These are phyloP conservation scores for Agrypnia vestita DNA, from an alignment of 1,140 invertebrate species.

Conservation along the genomic window DNA sequence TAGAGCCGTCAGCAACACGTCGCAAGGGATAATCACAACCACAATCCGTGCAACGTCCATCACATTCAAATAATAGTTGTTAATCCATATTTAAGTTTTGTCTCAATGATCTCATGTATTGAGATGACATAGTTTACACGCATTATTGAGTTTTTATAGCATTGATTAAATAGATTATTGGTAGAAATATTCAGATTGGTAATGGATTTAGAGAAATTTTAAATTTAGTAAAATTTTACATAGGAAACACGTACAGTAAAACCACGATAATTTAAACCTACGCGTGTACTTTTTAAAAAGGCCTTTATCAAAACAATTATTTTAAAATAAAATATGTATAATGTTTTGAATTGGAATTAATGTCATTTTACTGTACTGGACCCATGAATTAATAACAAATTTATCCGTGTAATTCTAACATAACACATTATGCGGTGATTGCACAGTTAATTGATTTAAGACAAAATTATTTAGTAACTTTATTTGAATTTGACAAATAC, in stretches of 20 bases:
- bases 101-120: constrained; percentile 47
- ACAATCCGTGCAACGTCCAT: constrained; percentile 40
- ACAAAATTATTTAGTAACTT: no score
- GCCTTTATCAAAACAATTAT: no score
- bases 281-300: no score
- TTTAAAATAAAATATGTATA: no score
- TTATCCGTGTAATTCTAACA: no score
- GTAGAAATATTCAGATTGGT: constrained; percentile 23
- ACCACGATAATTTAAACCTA: not conserved
- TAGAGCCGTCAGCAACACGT: constrained; percentile 7
- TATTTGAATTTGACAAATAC: no score
- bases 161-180: constrained; percentile 11
- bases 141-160: not conserved
- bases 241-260: not conserved
- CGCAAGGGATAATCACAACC: not conserved
- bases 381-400: no score
- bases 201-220: not conserved
- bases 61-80: constrained; percentile 15
- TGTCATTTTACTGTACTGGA: no score
- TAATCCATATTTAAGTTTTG: constrained; percentile 24
- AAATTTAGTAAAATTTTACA: not conserved
- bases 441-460: no score
- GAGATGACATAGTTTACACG: constrained; percentile 25
- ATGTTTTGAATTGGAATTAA: no score
- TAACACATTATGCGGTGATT: no score